Conservation (phyloP, 2,113 vertebrate species). For the Chelonoidis abingdonii region DNA sequence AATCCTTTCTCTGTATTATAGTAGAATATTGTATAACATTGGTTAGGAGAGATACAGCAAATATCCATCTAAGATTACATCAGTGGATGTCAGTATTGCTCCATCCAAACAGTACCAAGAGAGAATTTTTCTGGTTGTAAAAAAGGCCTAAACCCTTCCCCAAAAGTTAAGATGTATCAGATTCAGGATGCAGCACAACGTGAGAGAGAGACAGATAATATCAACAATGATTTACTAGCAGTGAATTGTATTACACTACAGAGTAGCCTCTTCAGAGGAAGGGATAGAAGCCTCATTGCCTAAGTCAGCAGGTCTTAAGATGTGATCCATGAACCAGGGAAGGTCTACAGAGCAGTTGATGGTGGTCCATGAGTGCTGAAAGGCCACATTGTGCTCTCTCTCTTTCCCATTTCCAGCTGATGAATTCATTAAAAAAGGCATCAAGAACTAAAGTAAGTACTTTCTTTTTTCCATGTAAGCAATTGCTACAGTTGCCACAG, state of each 20-base stretch:
- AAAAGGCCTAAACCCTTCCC: neutral
- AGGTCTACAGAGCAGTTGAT: neutral
- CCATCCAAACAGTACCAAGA: slow-evolving; percentile 54
- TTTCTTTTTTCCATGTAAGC: neutral
- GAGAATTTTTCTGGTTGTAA: slow-evolving; percentile 65
- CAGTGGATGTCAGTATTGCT: slow-evolving; percentile 85
- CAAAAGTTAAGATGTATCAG: neutral
- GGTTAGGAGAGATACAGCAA: slow-evolving; percentile 29
- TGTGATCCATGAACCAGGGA: neutral
- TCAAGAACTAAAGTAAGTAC: neutral
- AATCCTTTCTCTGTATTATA: slow-evolving; percentile 29
- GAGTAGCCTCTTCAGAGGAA: neutral
- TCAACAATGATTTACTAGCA: neutral
- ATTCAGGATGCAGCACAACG: neutral
- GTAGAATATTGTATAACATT: slow-evolving; percentile 1
- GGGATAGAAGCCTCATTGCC: neutral
- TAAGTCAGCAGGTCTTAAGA: neutral
- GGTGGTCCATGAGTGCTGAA: neutral
- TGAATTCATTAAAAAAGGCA: neutral
- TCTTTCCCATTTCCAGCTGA: neutral
- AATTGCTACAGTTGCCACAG: neutral
- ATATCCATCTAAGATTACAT: slow-evolving; percentile 67
- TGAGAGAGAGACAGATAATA: neutral
- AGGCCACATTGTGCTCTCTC: neutral
- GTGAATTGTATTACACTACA: neutral